These are phyloP conservation scores for Gonatopus flavifemur DNA, from an alignment of 1,140 invertebrate species.

Conservation along the genomic window DNA sequence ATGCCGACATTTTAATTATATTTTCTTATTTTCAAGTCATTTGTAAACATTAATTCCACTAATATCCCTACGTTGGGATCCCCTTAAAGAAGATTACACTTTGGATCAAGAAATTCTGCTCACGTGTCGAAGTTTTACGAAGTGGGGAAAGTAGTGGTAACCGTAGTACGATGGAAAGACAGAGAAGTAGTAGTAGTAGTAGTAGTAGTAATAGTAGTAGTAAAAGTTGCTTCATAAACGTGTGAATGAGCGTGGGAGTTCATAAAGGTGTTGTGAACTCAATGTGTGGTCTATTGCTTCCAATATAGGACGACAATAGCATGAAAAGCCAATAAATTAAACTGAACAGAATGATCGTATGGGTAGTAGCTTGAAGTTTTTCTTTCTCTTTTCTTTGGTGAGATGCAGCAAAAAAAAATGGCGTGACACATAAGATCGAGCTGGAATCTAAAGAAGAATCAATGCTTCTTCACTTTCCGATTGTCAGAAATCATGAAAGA, in stretches of 20 bases:
- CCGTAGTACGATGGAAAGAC: too few species aligned
- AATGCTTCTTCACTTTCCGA: conserved; percentile 15
- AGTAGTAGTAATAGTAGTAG: background rate
- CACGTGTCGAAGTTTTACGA: too few species aligned
- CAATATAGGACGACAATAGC: conserved; percentile 27
- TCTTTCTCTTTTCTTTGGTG: too few species aligned
- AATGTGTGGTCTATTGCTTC: conserved; percentile 41
- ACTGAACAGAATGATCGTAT: conserved; percentile 15
- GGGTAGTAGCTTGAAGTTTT: too few species aligned
- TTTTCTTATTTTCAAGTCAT: too few species aligned
- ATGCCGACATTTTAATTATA: too few species aligned
- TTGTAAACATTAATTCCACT: too few species aligned
- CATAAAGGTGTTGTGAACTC: conserved; percentile 35
- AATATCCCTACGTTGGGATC: too few species aligned
- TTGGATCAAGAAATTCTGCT: too few species aligned
- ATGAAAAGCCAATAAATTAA: conserved; percentile 46
- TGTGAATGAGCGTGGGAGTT: conserved; percentile 40
- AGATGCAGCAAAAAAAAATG: conserved; percentile 37
- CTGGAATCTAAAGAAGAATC: conserved; percentile 31
- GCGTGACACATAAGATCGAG: conserved; percentile 35
- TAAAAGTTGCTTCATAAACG: conserved; percentile 25
- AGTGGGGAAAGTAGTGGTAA: too few species aligned
- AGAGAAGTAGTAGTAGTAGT: background rate
- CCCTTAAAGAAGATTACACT: too few species aligned
- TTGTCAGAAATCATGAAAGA: conserved; percentile 24